Percentiles rank a stretch among this genome's conserved stretches.
Conservation (phyloP, 1,140 invertebrate genomes). For the Lasioglossum baleicum region DNA sequence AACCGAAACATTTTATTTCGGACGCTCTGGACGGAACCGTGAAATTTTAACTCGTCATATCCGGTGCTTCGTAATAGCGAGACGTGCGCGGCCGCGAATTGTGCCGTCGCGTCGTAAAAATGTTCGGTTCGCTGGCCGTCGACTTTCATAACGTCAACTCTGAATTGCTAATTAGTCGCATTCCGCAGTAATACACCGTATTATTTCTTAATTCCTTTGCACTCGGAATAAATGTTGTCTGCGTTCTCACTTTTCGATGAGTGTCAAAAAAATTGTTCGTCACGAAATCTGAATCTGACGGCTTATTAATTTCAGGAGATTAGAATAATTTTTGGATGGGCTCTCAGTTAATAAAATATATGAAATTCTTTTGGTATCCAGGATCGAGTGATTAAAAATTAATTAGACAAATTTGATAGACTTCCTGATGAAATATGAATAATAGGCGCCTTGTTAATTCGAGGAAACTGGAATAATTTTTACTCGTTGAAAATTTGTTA, state of each 20-base stretch:
- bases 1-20: conserved; percentile 35
- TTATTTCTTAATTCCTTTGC: background rate
- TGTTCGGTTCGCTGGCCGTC: background rate
- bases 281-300: no score
- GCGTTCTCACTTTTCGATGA: no score
- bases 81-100: background rate
- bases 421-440: no score
- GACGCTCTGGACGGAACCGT: background rate
- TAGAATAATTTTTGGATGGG: background rate
- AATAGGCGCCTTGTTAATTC: no score
- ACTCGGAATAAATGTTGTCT: background rate
- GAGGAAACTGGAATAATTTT: no score
- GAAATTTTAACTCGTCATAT: conserved; percentile 40
- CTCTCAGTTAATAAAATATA: no score
- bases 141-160: background rate
- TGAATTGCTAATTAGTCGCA: background rate
- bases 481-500: no score
- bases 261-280: no score
- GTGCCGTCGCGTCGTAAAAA: background rate
- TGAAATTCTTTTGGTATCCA: background rate
- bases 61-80: background rate
- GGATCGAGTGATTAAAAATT: no score
- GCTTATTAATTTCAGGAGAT: no score
- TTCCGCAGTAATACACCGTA: background rate
- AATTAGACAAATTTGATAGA: no score